These are phyloP conservation scores for Melospiza georgiana DNA, from an alignment of 2,113 vertebrate species.

Conservation along the genomic window DNA sequence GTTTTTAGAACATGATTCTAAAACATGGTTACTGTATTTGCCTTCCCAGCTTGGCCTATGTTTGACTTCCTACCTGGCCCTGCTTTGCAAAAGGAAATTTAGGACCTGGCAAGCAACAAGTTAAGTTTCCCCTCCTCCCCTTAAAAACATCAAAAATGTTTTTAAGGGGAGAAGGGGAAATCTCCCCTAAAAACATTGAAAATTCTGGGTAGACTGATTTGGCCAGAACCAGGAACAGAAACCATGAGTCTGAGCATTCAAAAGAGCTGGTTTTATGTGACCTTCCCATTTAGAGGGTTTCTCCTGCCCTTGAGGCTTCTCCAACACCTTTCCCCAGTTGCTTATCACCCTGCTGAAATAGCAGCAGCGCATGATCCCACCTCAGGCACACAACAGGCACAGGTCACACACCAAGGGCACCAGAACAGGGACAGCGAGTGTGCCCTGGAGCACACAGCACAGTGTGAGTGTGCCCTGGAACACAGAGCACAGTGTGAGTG, in stretches of 20 bases:
- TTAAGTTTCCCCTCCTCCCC: background rate
- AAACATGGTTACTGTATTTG: background rate
- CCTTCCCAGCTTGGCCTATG: background rate
- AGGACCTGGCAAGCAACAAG: background rate
- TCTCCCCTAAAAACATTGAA: background rate
- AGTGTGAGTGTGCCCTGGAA: background rate
- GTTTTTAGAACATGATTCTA: background rate
- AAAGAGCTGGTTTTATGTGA: background rate
- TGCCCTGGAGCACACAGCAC: background rate
- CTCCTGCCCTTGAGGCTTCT: background rate
- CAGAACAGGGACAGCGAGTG: fast-evolving
- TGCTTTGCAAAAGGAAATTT: background rate
- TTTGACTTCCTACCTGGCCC: background rate
- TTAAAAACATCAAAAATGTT: background rate
- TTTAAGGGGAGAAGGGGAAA: no score
- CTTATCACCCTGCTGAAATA: background rate
- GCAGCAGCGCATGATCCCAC: background rate
- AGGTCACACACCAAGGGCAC: background rate
- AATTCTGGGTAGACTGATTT: background rate
- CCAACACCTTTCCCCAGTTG: background rate
- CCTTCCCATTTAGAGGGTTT: background rate
- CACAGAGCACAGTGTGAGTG: fast-evolving
- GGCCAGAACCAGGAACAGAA: background rate
- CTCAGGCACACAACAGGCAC: fast-evolving
- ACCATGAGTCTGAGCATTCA: background rate